phyloP scores from a whole-genome alignment of 1,140 invertebrate species.

The Camponotus pennsylvanicus region DNA sequence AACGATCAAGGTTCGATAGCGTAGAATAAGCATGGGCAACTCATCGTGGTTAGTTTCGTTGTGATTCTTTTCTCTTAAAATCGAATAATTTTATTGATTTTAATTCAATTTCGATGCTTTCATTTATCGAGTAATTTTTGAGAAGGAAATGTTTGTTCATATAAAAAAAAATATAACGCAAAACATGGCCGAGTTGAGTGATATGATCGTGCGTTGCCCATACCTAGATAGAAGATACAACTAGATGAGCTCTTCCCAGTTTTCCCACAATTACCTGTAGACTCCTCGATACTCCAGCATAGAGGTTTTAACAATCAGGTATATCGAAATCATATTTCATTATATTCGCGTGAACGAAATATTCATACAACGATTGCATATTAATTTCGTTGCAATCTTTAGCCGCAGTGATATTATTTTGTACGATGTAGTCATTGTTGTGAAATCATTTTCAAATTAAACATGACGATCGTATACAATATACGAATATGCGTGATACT shows the following conservation, averaged over 20 bases:
- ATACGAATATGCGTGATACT: constrained; percentile 5
- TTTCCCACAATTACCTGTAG: constrained; percentile 69
- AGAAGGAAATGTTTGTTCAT: background rate
- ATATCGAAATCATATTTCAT: constrained; percentile 48
- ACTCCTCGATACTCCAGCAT: constrained; percentile 69
- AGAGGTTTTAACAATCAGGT: constrained; percentile 63
- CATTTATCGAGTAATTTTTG: constrained; percentile 19
- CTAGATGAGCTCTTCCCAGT: constrained; percentile 76
- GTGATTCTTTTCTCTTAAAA: constrained; percentile 44
- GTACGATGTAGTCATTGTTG: constrained; percentile 33
- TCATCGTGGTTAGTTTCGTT: constrained; percentile 60
- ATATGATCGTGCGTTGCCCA: constrained; percentile 59
- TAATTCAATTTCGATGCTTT: background rate
- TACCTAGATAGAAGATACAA: constrained; percentile 74
- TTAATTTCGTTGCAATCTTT: constrained; percentile 33
- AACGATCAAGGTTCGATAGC: constrained; percentile 81
- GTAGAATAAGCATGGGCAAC: constrained; percentile 76
- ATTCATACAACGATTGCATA: constrained; percentile 57
- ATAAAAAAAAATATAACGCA: background rate
- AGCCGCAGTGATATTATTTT: constrained; percentile 26
- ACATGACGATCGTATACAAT: constrained; percentile 24
- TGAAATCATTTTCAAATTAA: constrained; percentile 37
- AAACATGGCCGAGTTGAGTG: constrained; percentile 3
- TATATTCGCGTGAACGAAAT: constrained; percentile 34
- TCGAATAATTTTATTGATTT: background rate